phyloP scores from a whole-genome alignment of 1,140 invertebrate species.

The Zaprionus nigranus region DNA sequence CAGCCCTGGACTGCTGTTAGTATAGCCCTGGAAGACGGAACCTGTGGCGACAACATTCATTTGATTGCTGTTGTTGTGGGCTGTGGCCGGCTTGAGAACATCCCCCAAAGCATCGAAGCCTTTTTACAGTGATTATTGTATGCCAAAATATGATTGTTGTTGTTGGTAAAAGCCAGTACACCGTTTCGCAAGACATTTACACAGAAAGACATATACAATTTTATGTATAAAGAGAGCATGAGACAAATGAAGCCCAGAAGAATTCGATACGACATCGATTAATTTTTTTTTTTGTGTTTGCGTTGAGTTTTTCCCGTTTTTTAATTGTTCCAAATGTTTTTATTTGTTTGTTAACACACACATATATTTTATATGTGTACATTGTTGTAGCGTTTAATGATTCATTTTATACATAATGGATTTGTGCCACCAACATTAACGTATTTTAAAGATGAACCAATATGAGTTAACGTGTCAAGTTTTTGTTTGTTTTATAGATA shows the following conservation, averaged over 20 bases:
- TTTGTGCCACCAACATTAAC: conserved; percentile 83
- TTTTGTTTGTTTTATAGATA: conserved; percentile 51
- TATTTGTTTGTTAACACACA: conserved; percentile 45
- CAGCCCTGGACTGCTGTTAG: conserved; percentile 48
- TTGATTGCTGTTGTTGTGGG: conserved; percentile 83
- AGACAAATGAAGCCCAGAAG: conserved; percentile 67
- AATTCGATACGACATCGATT: conserved; percentile 15
- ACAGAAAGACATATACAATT: conserved; percentile 74
- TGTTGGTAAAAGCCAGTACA: conserved; percentile 63
- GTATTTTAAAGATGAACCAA: conserved; percentile 60
- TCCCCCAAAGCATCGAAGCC: conserved; percentile 91
- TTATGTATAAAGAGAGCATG: conserved; percentile 57
- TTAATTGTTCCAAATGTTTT: conserved; percentile 30
- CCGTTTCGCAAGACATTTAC: conserved; percentile 73
- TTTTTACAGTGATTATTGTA: conserved; percentile 65
- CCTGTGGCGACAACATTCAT: conserved; percentile 83
- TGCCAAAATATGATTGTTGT: conserved; percentile 33
- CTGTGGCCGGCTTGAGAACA: conserved; percentile 87
- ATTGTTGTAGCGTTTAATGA: conserved; percentile 54
- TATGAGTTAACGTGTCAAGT: conserved; percentile 55
- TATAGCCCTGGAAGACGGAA: conserved; percentile 51
- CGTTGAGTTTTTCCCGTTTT: conserved; percentile 37
- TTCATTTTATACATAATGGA: conserved; percentile 45
- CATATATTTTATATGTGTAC: conserved; percentile 35
- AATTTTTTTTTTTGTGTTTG: conserved; percentile 27